Evolutionary conservation across 2,113 vertebrate genomes (phyloP).

Genomic region (Tor tambroides): DNA sequence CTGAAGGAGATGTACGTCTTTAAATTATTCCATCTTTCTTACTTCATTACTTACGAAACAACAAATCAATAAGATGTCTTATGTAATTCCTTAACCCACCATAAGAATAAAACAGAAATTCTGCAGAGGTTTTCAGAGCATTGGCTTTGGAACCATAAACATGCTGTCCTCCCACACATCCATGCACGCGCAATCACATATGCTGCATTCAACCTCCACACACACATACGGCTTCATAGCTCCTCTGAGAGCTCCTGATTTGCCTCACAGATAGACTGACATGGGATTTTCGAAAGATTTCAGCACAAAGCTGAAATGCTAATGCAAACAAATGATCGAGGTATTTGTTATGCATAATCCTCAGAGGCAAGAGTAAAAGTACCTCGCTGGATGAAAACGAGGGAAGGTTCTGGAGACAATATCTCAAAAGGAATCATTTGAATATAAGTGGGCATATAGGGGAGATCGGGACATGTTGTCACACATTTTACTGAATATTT

Average conservation of each 20-base stretch:
- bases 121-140: conserved; percentile 44
- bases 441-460: not conserved
- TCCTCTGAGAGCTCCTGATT: conserved; percentile 32
- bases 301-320: conserved; percentile 39
- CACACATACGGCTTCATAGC: conserved; percentile 11
- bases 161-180: conserved; percentile 45
- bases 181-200: conserved; percentile 12
- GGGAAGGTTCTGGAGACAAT: conserved; percentile 12
- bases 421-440: not conserved
- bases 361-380: not conserved
- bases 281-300: conserved; percentile 34
- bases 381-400: conserved; percentile 5
- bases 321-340: conserved; percentile 39
- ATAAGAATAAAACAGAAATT: conserved; percentile 40
- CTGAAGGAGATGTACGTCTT: not conserved
- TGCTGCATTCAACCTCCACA: conserved; percentile 17
- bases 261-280: conserved; percentile 48
- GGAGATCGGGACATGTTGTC: not conserved
- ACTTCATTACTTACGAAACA: conserved; percentile 42
- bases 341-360: conserved; percentile 34
- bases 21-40: not conserved
- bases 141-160: conserved; percentile 44
- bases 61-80: conserved; percentile 43
- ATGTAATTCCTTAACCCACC: conserved; percentile 38
- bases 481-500: not conserved